These are phyloP conservation scores for Rhinolophus sinicus DNA, from an alignment of 2,113 vertebrate species.

Conservation along the genomic window DNA sequence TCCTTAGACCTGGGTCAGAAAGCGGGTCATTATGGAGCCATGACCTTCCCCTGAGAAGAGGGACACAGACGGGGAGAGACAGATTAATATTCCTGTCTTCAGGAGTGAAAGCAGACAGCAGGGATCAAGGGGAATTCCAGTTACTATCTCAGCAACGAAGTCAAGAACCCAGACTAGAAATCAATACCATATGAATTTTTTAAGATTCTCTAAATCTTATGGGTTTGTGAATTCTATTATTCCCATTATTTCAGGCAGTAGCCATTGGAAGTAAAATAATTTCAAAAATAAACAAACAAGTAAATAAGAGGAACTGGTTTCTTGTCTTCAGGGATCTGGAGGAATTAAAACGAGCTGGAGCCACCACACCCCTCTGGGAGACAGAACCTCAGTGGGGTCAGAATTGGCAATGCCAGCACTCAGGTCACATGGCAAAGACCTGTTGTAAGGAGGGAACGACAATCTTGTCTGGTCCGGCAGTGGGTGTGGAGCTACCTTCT, in stretches of 20 bases:
- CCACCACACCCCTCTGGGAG: neutral
- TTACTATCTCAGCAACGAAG: neutral
- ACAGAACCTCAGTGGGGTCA: neutral
- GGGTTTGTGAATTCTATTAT: neutral
- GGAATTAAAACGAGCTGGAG: neutral
- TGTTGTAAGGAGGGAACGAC: neutral
- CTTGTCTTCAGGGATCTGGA: neutral
- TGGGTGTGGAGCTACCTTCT: neutral
- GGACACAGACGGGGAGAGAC: neutral
- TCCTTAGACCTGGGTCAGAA: neutral
- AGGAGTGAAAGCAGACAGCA: neutral
- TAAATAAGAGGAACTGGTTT: neutral
- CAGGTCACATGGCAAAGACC: neutral
- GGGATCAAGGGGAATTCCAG: neutral
- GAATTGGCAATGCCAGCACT: neutral
- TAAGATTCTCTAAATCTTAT: conserved; percentile 34
- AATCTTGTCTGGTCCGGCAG: neutral
- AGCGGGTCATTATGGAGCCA: neutral
- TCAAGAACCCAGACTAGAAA: neutral
- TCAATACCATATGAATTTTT: neutral
- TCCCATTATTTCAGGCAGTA: neutral
- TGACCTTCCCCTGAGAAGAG: neutral
- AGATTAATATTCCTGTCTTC: neutral
- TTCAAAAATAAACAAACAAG: conserved; percentile 46
- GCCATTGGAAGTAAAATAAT: conserved; percentile 4